Evolutionary conservation across 2,797 vertebrate genomes (phyloP), one percentile per base, ranked within the genome.

Genomic region (Pipistrellus pipistrellus): DNA sequence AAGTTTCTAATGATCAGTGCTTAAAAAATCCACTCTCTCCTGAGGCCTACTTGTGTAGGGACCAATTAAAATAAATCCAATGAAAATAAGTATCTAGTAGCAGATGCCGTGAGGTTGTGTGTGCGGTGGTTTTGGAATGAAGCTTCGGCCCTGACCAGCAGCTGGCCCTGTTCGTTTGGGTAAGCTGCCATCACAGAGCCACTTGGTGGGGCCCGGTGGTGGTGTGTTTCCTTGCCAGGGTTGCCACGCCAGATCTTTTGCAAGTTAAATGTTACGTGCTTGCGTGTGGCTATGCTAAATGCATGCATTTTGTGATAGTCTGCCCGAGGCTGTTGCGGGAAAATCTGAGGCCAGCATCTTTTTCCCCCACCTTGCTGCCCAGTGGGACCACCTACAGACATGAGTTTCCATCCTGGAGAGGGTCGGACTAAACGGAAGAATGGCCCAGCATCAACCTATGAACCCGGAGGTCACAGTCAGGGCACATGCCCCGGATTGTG

Each of bases 31-130:
- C 6, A 21, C 0, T 90, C 23, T 80, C 73, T 76, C 71, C 48
- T 32, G 57, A 93, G 71, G 72, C 21, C 51, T 91, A 48, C 72
- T 25, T 53, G n/a, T 38, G 80, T 38, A 59, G 55, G 41, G 48
- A 81, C 5, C 55, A 77, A 48, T 91, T 84, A 87, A 93, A 88
- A 88, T 64, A 78, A 93, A 32, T 75, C 9, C 77, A 48, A 62
- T 57, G 14, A 71, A 59, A 90, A 71, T 38, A 93, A 77, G 41
- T 78, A 82, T 81, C 15, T 68, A 20, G 64, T 80, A 86, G 64
- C 3, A 21, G 78, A 81, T 83, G 38, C 81, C 14, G 14, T 73
- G 38, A 95, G 41, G 53, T 27, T 17, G 5, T 86, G 1, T 87
- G 9, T 76, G n/a, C 78, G 32, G 27, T 38, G 30, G 32, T 93